Conservation (phyloP, 2,888 invertebrate species). For the Dendrolimus pini region DNA sequence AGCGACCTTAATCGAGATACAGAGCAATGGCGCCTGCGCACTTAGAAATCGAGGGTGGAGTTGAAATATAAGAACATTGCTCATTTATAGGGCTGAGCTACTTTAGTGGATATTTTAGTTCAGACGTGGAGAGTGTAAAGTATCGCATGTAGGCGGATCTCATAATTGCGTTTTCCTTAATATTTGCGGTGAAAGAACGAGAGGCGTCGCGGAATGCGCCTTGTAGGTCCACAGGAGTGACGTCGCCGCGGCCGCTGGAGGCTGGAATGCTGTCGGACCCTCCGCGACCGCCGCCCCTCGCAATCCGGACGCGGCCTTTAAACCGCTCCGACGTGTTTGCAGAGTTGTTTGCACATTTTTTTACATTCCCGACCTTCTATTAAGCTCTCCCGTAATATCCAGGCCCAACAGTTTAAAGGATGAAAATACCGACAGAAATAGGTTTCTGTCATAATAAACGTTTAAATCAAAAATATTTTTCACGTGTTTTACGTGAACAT, state of each 20-base stretch:
- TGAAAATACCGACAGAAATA: slow-evolving; percentile 11
- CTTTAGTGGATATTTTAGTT: no score
- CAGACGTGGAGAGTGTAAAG: neutral
- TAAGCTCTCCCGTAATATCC: slow-evolving; percentile 48
- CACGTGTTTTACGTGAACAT: no score
- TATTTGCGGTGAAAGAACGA: slow-evolving; percentile 34
- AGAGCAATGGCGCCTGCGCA: slow-evolving; percentile 40
- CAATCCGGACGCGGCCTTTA: slow-evolving; percentile 74
- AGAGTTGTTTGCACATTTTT: slow-evolving; percentile 75
- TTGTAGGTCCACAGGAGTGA: slow-evolving; percentile 45
- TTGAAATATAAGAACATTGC: neutral
- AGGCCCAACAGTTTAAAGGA: slow-evolving; percentile 19
- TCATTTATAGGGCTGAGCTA: no score
- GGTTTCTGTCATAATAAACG: neutral
- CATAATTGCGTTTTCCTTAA: slow-evolving; percentile 33
- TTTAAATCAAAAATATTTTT: no score
- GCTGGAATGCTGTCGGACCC: slow-evolving; percentile 65
- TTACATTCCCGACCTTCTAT: slow-evolving; percentile 70
- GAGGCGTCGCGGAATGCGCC: slow-evolving; percentile 44
- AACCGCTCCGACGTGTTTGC: slow-evolving; percentile 75
- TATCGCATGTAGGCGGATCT: slow-evolving; percentile 21
- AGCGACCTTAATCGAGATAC: slow-evolving; percentile 61
- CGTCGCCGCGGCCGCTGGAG: slow-evolving; percentile 54
- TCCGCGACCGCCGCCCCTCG: slow-evolving; percentile 59
- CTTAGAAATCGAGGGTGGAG: slow-evolving; percentile 7